Evolutionary conservation across 1,140 invertebrate species (phyloP), one percentile per base, ranked within the genome.

Genomic region (Calliphora vicina): DNA sequence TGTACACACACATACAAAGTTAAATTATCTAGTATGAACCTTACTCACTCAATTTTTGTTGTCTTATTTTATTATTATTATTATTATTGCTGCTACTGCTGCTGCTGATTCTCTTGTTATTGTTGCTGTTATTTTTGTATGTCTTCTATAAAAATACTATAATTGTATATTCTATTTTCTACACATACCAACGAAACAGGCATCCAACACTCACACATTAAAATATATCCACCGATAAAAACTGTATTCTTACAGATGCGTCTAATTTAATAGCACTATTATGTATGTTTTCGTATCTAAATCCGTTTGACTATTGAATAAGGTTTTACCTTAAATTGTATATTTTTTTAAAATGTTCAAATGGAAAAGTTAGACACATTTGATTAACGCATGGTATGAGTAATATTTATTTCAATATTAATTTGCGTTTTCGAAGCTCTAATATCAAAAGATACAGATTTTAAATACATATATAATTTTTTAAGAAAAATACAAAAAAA

Each of bases 141-240:
- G 17, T 50, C 45, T 50, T 50, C 45, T 50, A 50, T 50, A 50
- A 67, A 57, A 67, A 67, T 67, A 67, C 61, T 67, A 67, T 67
- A 67, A 67, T 67, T 67, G 4, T 23, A 67, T 67, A 67, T 67
- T 67, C 20, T 67, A 67, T 25, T 67, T 67, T 9, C 1, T 67
- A 67, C 23, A 67, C 20, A 67, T 25, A 25, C n/a, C 3, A 67
- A 67, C 61, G 20, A 25, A 23, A 67, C 61, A 67, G 10, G n/a
- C 57, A 67, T 3, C 20, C 57, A 67, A 67, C 20, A 23, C 61
- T 20, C 6, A 67, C 61, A 67, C 61, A 67, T 23, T 57, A 17
- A 57, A n/a, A 57, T 15, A 57, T 5, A 57, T n/a, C 17, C 12
- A 57, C 50, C 15, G 15, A 57, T 17, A n/a, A 17, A 57, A 6